Evolutionary conservation across 1,140 invertebrate species (phyloP), one percentile per base, ranked within the genome.

Genomic region (Cheumatopsyche charites): DNA sequence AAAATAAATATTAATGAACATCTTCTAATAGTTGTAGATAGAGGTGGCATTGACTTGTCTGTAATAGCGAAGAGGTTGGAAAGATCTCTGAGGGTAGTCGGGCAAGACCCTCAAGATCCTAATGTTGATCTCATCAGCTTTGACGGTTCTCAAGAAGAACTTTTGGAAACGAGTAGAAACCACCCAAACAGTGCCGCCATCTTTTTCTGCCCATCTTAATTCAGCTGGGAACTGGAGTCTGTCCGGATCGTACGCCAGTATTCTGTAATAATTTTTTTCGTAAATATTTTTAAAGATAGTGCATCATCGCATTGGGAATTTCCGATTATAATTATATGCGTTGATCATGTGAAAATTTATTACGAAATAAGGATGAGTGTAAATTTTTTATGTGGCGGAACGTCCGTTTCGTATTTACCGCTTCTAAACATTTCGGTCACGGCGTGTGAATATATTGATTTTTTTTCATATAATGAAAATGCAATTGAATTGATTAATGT

Each of bases 141-240:
- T 85, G 1, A 91, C 80, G 52, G 87, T 86, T 74, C 86, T 86
- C 26, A 86, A 80, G 82, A 92, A 93, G 82, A 89, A 93, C 68
- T 91, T 92, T 74, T 94, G 92, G 81, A 93, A 92, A 65, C 90
- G 86, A 0, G 90, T 88, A 0, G 89, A 87, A 1, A 93, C 79
- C 0, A 87, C 79, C 89, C 92, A 94, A 5, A 93, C 78, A 15
- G 86, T 86, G 2, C 88, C 88, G 7, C 86, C 85, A 78, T 92
- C 91, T 0, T 86, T 82, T 43, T 86, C 84, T 0, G 85, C 85
- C 80, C 87, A 89, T 70, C 87, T 80, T 23, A 93, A 84, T 72
- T 93, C 92, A 0, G 92, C 88, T 6, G 87, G 85, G 78, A 93
- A 93, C 81, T 94, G 92, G 6, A 93, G 80, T 58, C 86, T 82